phyloP scores from a whole-genome alignment of 1,140 invertebrate species.

The Eciton burchellii region DNA sequence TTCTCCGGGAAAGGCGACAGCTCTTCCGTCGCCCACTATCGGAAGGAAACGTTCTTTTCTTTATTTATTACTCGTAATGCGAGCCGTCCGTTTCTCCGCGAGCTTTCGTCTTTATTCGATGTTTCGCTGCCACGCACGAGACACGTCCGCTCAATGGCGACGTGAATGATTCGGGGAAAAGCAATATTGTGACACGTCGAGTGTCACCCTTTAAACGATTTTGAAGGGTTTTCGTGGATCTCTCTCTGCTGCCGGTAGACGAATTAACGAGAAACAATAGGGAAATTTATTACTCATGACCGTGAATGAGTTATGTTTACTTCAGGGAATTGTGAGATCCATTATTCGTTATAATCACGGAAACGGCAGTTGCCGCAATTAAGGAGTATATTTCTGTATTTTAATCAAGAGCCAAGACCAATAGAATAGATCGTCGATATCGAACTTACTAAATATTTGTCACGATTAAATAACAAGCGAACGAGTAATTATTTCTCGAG shows the following conservation, averaged over 20 bases:
- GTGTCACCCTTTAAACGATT: background rate
- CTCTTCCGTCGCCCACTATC: conserved; percentile 11
- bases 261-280: conserved; percentile 2
- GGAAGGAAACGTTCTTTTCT: background rate
- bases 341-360: too few species aligned
- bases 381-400: too few species aligned
- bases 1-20: background rate
- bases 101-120: conserved; percentile 11
- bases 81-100: conserved; percentile 49
- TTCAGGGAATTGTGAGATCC: too few species aligned
- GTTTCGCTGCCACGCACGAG: background rate
- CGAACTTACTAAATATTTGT: too few species aligned
- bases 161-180: background rate
- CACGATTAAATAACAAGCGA: too few species aligned
- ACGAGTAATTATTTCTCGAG: too few species aligned
- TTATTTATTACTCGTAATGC: conserved; percentile 55
- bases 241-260: background rate
- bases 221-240: conserved; percentile 1
- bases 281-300: too few species aligned
- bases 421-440: too few species aligned
- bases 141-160: conserved; percentile 11
- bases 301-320: too few species aligned
- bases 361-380: too few species aligned
- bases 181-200: background rate
- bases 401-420: too few species aligned